Conservation (phyloP, 2,113 vertebrate genomes). For the Tyrannus savana region DNA sequence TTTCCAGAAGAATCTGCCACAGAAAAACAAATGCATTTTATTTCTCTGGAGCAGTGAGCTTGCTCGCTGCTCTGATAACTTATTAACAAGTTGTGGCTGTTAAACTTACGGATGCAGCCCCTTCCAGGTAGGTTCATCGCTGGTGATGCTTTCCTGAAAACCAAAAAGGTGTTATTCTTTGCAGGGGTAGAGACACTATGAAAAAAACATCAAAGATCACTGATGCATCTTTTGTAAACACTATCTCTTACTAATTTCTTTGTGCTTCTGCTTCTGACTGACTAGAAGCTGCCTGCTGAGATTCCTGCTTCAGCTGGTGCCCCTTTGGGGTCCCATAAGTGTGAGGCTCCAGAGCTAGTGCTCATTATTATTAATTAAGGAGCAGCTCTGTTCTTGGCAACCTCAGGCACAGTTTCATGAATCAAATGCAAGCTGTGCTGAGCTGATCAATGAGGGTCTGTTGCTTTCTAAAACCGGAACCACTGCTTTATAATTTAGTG, state of each 20-base stretch:
- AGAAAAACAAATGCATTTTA: background rate
- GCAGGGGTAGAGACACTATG: background rate
- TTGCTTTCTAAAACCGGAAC: background rate
- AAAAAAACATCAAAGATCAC: background rate
- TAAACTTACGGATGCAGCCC: background rate
- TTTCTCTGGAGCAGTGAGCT: background rate
- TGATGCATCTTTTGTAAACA: background rate
- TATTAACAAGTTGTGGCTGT: background rate
- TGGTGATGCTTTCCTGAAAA: background rate
- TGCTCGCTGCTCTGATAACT: background rate
- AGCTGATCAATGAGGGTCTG: constrained; percentile 9
- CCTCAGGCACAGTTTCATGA: constrained; percentile 8
- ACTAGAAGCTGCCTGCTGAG: background rate
- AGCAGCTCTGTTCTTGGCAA: constrained; percentile 10
- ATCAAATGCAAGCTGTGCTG: constrained; percentile 1
- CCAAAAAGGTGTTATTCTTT: background rate
- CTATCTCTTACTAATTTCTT: background rate
- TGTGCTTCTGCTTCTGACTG: background rate
- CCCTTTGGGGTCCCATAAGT: background rate
- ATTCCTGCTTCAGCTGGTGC: background rate
- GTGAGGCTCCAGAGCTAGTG: constrained; percentile 6
- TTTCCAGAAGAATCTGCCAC: background rate
- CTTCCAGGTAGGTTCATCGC: background rate
- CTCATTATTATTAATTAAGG: constrained; percentile 56
- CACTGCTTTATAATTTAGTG: background rate